Percentiles rank a stretch among this genome's conserved stretches.
Conservation (phyloP, 2,797 vertebrate genomes). For the Astyanax mexicanus region DNA sequence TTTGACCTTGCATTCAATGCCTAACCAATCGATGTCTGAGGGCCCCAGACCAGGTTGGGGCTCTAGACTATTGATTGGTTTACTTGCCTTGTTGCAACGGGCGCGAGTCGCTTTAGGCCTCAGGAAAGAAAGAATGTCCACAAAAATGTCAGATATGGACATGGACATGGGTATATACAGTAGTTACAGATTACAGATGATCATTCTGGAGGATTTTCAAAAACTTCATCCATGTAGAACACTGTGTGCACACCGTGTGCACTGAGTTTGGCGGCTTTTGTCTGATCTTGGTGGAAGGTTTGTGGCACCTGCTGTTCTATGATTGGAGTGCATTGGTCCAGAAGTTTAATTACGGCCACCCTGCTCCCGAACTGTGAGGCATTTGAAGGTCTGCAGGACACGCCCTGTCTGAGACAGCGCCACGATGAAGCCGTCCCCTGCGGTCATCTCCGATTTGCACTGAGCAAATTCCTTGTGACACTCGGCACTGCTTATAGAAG, state of each 20-base stretch:
- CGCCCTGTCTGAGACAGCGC: background rate
- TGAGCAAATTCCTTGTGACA: constrained; percentile 4
- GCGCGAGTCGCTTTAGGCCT: too few species aligned
- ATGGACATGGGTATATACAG: too few species aligned
- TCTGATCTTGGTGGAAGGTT: constrained; percentile 3
- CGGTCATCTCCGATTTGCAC: constrained; percentile 3
- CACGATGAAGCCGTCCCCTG: background rate
- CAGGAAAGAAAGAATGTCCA: too few species aligned
- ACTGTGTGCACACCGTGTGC: too few species aligned
- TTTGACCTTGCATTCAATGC: too few species aligned
- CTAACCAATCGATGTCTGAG: too few species aligned
- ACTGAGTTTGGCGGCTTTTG: background rate
- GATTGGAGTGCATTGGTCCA: constrained; percentile 7
- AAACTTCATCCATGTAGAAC: background rate
- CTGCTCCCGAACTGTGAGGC: background rate
- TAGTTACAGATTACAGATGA: too few species aligned
- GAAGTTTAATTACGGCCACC: constrained; percentile 11
- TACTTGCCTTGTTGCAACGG: too few species aligned
- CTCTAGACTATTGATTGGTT: too few species aligned
- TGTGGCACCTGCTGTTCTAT: background rate
- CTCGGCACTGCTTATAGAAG: background rate
- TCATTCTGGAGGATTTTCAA: background rate
- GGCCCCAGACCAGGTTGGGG: too few species aligned
- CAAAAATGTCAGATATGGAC: too few species aligned
- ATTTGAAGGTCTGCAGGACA: background rate